Evolutionary conservation across 1,140 invertebrate species (phyloP).

Genomic region (Ceratosolen fusciceps): DNA sequence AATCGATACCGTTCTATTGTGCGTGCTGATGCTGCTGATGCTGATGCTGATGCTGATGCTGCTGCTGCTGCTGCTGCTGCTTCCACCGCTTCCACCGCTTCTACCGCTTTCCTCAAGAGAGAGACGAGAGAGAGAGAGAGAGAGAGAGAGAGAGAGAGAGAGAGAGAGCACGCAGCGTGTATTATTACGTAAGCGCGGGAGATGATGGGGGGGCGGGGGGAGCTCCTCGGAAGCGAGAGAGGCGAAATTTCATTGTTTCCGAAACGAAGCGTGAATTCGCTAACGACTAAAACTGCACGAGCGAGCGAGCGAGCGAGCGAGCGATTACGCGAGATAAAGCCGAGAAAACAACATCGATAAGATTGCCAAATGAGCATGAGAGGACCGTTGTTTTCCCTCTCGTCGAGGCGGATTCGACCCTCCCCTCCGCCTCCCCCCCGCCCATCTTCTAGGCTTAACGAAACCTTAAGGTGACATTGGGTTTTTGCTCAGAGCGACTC

Average conservation of each 20-base stretch:
- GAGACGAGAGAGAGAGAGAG: no score
- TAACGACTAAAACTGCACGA: no score
- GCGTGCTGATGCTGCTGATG: no score
- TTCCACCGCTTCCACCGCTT: no score
- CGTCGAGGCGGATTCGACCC: background rate
- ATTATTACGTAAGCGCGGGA: background rate
- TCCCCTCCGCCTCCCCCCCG: no score
- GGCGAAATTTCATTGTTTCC: background rate
- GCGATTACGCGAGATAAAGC: background rate
- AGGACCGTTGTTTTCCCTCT: background rate
- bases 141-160: no score
- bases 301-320: no score
- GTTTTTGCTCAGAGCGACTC: background rate
- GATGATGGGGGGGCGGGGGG: no score
- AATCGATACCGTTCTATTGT: background rate
- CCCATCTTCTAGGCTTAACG: no score
- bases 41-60: no score
- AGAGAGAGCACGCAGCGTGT: background rate
- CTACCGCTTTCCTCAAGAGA: no score
- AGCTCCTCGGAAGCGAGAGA: background rate
- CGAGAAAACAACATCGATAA: conserved; percentile 8
- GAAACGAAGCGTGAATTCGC: background rate
- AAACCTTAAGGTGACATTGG: background rate
- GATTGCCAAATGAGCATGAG: background rate
- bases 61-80: no score